These are phyloP conservation scores for Eleginops maclovinus DNA, from an alignment of 2,113 vertebrate species.

Conservation along the genomic window DNA sequence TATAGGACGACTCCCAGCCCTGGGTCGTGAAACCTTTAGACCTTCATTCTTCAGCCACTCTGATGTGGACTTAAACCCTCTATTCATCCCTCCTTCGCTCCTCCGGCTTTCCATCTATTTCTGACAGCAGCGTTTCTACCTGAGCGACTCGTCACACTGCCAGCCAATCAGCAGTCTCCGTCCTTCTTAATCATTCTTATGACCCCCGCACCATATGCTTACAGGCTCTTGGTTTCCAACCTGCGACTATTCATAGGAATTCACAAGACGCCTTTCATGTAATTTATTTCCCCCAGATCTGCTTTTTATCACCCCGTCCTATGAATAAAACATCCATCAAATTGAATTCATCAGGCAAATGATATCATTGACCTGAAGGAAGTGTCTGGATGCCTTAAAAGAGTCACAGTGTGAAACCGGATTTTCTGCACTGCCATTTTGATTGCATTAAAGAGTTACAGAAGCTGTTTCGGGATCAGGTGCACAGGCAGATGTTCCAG, in stretches of 20 bases:
- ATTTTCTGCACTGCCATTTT: conserved; percentile 50
- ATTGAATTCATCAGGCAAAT: conserved; percentile 59
- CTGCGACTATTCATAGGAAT: conserved; percentile 38
- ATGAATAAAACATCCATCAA: conserved; percentile 63
- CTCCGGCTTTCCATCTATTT: conserved; percentile 39
- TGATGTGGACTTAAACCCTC: conserved; percentile 40
- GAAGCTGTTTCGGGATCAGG: conserved; percentile 32
- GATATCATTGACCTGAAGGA: conserved; percentile 45
- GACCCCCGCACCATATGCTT: conserved; percentile 48
- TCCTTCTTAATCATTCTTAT: conserved; percentile 52
- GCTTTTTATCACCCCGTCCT: conserved; percentile 23
- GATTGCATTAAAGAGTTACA: conserved; percentile 22
- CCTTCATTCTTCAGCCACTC: conserved; percentile 32
- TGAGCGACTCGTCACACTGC: conserved; percentile 14
- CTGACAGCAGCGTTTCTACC: conserved; percentile 34
- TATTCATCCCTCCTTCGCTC: conserved; percentile 15
- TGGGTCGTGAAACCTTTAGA: conserved; percentile 32
- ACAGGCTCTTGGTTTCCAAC: background rate
- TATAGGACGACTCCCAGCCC: conserved; percentile 44
- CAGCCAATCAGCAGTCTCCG: conserved; percentile 38
- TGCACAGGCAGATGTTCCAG: conserved; percentile 64
- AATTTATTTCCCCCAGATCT: conserved; percentile 22
- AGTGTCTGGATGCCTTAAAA: conserved; percentile 21
- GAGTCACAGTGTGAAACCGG: conserved; percentile 36
- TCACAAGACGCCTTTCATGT: conserved; percentile 37